Percentiles rank a stretch among this genome's conserved stretches.
Conservation (phyloP, 2,113 vertebrate genomes). For the Pardalotus punctatus region DNA sequence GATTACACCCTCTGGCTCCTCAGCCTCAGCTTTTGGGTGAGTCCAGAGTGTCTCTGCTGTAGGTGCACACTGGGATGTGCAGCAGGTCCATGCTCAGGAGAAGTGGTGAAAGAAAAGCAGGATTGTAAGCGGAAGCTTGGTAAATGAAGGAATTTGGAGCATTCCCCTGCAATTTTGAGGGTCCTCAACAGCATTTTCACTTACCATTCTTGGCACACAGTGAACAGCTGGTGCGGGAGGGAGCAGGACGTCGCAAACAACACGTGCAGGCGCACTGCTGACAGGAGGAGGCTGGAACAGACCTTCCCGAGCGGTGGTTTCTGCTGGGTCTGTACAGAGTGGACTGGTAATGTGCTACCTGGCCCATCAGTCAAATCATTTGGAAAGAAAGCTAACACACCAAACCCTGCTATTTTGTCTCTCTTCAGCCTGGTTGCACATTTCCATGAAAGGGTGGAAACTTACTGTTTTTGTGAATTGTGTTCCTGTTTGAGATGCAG, state of each 20-base stretch:
- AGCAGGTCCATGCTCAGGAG: accelerated
- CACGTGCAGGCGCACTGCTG: not conserved
- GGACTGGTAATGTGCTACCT: not conserved
- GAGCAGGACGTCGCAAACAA: not conserved
- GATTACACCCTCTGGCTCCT: not conserved
- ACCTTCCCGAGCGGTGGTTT: not conserved
- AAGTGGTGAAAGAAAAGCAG: not conserved
- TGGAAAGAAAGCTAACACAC: conserved; percentile 9
- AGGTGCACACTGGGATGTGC: not conserved
- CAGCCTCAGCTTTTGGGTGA: not conserved
- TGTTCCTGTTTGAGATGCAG: conserved; percentile 42
- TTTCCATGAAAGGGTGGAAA: conserved; percentile 44
- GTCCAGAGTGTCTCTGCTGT: not conserved
- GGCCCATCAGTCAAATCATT: not conserved
- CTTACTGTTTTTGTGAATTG: conserved; percentile 33
- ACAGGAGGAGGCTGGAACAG: not conserved
- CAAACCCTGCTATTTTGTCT: conserved; percentile 13
- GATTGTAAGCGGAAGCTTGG: not conserved
- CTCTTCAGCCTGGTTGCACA: not conserved
- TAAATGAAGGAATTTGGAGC: not conserved
- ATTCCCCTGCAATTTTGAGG: not conserved
- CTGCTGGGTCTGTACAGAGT: not conserved
- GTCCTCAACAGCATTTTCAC: not conserved
- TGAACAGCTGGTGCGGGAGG: not conserved
- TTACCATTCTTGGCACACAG: not conserved